phyloP scores from a whole-genome alignment of 2,888 invertebrate species.

The Amphimallon solstitiale region DNA sequence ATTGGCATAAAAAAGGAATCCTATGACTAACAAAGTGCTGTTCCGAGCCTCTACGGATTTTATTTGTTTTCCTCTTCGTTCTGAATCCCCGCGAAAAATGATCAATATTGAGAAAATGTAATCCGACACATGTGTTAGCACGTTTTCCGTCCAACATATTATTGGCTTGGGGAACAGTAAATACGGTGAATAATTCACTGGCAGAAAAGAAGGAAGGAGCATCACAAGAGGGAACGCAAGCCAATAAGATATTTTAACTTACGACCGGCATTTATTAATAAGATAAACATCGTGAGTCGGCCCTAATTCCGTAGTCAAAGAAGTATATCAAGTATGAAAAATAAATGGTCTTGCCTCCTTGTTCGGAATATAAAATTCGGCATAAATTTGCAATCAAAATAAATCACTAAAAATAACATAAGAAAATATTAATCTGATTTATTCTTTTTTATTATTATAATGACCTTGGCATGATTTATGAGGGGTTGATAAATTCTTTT shows the following conservation, averaged over 20 bases:
- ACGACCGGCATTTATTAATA: slow-evolving; percentile 36
- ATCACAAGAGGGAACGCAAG: neutral
- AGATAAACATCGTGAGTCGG: slow-evolving; percentile 32
- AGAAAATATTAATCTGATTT: slow-evolving; percentile 42
- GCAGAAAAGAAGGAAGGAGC: neutral
- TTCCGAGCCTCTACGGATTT: neutral
- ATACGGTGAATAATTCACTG: slow-evolving; percentile 19
- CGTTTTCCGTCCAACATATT: slow-evolving; percentile 15
- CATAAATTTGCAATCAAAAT: slow-evolving; percentile 40
- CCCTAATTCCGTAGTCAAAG: slow-evolving; percentile 34
- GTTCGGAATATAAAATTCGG: slow-evolving; percentile 36
- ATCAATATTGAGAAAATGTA: slow-evolving; percentile 18
- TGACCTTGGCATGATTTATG: slow-evolving; percentile 33
- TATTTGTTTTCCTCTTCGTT: slow-evolving; percentile 11
- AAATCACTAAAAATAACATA: slow-evolving; percentile 37
- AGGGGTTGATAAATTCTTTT: slow-evolving; percentile 28
- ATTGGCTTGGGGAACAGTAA: slow-evolving; percentile 7
- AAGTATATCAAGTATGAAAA: slow-evolving; percentile 39
- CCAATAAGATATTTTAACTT: slow-evolving; percentile 15
- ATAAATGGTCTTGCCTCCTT: slow-evolving; percentile 27
- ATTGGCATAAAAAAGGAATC: slow-evolving; percentile 28
- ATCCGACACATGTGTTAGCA: slow-evolving; percentile 26
- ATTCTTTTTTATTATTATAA: slow-evolving; percentile 40
- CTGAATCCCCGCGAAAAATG: slow-evolving; percentile 1
- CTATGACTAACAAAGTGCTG: slow-evolving; percentile 8